Percentiles rank a stretch among this genome's conserved stretches.
These are phyloP conservation scores for Papilio gigon DNA, from an alignment of 2,888 invertebrate species.

Conservation along the genomic window DNA sequence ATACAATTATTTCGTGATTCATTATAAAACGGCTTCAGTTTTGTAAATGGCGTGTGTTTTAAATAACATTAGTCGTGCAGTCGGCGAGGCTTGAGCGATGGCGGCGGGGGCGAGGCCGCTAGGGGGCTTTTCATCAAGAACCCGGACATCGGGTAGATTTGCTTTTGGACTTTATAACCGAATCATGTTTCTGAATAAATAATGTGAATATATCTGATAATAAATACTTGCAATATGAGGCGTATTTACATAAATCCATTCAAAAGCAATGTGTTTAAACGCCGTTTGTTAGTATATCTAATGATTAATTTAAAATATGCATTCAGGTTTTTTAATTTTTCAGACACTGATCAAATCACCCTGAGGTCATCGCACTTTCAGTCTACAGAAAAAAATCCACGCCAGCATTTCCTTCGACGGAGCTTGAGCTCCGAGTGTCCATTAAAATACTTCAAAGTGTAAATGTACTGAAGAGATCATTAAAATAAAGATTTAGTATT, in stretches of 20 bases:
- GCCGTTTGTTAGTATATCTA: background rate
- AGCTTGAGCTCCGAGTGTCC: slow-evolving; percentile 15
- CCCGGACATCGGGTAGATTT: slow-evolving; percentile 41
- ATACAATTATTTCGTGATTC: background rate
- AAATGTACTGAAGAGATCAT: slow-evolving; percentile 33
- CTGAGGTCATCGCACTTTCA: slow-evolving; percentile 3
- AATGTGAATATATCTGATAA: background rate
- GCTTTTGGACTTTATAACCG: slow-evolving; percentile 34
- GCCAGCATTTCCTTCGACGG: slow-evolving; percentile 24
- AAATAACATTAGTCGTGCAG: slow-evolving; percentile 15
- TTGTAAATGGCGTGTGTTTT: slow-evolving; percentile 8
- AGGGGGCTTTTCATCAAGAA: slow-evolving; percentile 46
- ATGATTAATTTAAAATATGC: background rate
- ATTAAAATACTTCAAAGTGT: slow-evolving; percentile 36
- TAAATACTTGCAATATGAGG: background rate
- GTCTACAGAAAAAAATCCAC: slow-evolving; percentile 26
- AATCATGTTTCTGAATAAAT: slow-evolving; percentile 27
- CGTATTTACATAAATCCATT: background rate
- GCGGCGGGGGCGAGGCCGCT: slow-evolving; percentile 42
- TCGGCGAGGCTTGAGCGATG: slow-evolving; percentile 34
- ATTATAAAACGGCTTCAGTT: slow-evolving; percentile 1
- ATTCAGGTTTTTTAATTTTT: background rate
- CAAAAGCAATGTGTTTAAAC: background rate
- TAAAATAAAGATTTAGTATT: slow-evolving; percentile 39
- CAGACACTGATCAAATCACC: background rate